These are phyloP conservation scores for Tipula vernalis DNA, from an alignment of 2,888 invertebrate genomes.

Conservation along the genomic window DNA sequence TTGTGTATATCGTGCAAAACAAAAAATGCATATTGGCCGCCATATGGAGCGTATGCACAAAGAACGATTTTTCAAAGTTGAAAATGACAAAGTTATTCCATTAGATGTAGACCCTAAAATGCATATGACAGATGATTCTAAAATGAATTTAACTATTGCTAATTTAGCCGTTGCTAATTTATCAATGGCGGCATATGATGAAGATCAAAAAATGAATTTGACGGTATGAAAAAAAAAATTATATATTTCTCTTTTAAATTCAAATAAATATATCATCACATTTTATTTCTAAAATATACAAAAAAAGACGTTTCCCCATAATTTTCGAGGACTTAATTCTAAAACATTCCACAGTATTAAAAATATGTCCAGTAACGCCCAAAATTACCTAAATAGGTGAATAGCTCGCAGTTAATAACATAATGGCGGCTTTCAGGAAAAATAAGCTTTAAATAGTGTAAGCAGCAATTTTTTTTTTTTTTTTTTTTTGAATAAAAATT, in stretches of 20 bases:
- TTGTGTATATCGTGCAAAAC: slow-evolving; percentile 72
- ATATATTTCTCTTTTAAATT: slow-evolving; percentile 7
- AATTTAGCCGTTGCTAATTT: background rate
- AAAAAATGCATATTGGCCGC: slow-evolving; percentile 72
- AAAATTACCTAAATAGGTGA: background rate
- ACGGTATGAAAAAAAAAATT: slow-evolving; percentile 9
- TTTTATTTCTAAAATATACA: background rate
- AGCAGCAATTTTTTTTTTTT: background rate
- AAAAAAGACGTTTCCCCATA: background rate
- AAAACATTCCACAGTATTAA: slow-evolving; percentile 1
- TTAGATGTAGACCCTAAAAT: slow-evolving; percentile 14
- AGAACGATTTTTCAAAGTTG: slow-evolving; percentile 41
- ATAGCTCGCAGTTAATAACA: background rate
- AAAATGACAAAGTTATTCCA: slow-evolving; percentile 27
- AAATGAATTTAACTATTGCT: slow-evolving; percentile 5
- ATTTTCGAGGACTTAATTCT: background rate
- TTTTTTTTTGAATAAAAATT: background rate
- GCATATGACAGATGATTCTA: background rate
- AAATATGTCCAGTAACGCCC: background rate
- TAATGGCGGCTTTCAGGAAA: background rate
- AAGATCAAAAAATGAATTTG: slow-evolving; percentile 6
- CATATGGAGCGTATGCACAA: slow-evolving; percentile 76
- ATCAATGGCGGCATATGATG: background rate
- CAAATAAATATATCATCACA: background rate
- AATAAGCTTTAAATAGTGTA: background rate